Evolutionary conservation across 2,888 invertebrate genomes (phyloP).

Genomic region (Drepanosiphum platanoidis): DNA sequence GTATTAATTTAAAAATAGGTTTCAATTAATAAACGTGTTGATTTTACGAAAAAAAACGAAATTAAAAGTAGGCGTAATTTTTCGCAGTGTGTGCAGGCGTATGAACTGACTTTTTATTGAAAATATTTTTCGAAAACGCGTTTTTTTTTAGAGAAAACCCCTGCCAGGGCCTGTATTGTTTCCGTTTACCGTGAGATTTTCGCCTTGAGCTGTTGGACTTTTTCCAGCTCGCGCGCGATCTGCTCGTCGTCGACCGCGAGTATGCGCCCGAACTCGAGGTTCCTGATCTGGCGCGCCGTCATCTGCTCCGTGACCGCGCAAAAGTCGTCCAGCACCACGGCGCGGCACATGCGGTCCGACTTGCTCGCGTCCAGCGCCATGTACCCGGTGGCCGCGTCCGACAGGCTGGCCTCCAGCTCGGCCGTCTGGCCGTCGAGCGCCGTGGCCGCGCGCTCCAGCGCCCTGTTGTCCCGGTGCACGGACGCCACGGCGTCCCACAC

Average conservation of each 20-base stretch:
- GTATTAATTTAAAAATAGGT: too few species aligned
- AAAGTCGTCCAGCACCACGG: constrained; percentile 44
- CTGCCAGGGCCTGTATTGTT: too few species aligned
- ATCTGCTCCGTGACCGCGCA: constrained; percentile 47
- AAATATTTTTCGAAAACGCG: too few species aligned
- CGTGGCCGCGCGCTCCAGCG: not conserved
- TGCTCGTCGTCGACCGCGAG: constrained; percentile 45
- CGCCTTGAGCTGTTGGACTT: constrained; percentile 32
- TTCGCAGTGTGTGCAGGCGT: too few species aligned
- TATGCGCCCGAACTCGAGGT: constrained; percentile 38
- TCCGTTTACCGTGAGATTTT: constrained; percentile 40
- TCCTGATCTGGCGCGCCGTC: constrained; percentile 26
- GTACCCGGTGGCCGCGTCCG: constrained; percentile 9
- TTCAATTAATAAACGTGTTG: too few species aligned
- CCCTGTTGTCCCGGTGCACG: not conserved
- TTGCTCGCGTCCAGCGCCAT: constrained; percentile 31
- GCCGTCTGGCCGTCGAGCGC: constrained; percentile 23
- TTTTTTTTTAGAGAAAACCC: too few species aligned
- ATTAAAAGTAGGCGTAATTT: too few species aligned
- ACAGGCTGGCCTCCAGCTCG: constrained; percentile 10
- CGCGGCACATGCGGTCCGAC: not conserved
- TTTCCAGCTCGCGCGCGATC: constrained; percentile 44
- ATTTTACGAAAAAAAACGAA: too few species aligned
- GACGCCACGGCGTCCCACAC: not conserved
- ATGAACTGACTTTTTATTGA: too few species aligned